Percentiles rank a stretch among this genome's conserved stretches.
phyloP scores from a whole-genome alignment of 2,113 vertebrate species.

The Miniopterus natalensis region DNA sequence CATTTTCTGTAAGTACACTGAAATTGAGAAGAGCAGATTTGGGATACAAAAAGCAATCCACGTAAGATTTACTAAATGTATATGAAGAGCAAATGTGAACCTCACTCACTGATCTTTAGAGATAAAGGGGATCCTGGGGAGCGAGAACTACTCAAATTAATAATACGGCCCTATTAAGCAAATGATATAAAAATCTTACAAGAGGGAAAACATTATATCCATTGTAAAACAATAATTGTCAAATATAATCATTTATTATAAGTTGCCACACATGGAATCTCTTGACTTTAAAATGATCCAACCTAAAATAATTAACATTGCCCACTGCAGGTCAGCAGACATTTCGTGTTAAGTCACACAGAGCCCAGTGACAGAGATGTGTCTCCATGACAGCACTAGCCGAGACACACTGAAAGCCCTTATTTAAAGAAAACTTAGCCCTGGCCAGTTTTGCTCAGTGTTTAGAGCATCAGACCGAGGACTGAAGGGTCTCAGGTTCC shows the following conservation, averaged over 20 bases:
- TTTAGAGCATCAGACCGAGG: no score
- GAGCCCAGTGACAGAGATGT: neutral
- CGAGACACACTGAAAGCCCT: neutral
- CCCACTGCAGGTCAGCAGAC: neutral
- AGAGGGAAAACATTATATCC: neutral
- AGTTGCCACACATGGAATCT: neutral
- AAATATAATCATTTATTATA: neutral
- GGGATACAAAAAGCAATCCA: conserved; percentile 9
- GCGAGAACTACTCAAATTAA: neutral
- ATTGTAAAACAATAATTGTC: neutral
- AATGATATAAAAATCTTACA: conserved; percentile 18
- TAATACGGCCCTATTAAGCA: neutral
- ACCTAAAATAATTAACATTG: neutral
- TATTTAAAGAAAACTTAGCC: neutral
- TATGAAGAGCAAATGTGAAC: neutral
- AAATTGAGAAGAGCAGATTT: conserved; percentile 17
- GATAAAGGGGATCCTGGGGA: neutral
- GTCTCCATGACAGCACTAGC: neutral
- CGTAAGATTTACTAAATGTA: neutral
- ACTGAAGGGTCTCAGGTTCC: no score
- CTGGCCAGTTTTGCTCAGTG: no score
- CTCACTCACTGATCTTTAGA: neutral
- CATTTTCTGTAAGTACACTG: neutral
- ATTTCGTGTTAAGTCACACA: neutral
- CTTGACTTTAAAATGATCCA: neutral